phyloP scores from a whole-genome alignment of 2,797 vertebrate genomes.

The Eremophila alpestris region DNA sequence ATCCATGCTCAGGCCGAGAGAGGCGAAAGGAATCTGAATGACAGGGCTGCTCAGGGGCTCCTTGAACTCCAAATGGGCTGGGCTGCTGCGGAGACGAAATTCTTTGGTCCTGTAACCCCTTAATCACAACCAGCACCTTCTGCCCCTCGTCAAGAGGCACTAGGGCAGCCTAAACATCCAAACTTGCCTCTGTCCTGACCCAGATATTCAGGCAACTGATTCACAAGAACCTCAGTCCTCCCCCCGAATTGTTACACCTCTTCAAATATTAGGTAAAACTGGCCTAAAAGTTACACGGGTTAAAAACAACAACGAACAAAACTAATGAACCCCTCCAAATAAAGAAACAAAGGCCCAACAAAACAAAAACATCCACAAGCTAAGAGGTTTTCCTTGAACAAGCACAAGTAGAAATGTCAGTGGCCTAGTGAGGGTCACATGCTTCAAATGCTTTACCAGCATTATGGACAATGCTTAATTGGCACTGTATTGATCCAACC shows the following conservation, averaged over 20 bases:
- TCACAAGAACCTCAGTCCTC: background rate
- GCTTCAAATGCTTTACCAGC: background rate
- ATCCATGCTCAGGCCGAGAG: fast-evolving
- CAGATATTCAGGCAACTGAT: background rate
- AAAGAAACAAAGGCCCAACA: background rate
- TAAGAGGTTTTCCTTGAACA: background rate
- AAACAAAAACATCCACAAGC: background rate
- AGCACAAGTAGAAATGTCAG: background rate
- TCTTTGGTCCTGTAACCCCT: background rate
- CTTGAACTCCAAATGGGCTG: background rate
- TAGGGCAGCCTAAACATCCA: background rate
- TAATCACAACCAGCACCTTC: background rate
- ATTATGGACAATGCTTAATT: background rate
- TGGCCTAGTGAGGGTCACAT: background rate
- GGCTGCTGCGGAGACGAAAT: fast-evolving
- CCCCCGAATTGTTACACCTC: background rate
- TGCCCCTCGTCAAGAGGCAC: background rate
- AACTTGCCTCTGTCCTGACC: background rate
- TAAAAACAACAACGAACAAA: background rate
- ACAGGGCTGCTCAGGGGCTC: background rate
- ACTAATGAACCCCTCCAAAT: background rate
- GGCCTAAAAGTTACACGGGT: background rate
- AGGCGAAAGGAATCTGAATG: background rate
- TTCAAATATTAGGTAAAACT: background rate
- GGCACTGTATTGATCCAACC: background rate